Base-by-base conservation (phyloP, 2,113 vertebrate genomes). In the Phocoena sinus region DNA sequence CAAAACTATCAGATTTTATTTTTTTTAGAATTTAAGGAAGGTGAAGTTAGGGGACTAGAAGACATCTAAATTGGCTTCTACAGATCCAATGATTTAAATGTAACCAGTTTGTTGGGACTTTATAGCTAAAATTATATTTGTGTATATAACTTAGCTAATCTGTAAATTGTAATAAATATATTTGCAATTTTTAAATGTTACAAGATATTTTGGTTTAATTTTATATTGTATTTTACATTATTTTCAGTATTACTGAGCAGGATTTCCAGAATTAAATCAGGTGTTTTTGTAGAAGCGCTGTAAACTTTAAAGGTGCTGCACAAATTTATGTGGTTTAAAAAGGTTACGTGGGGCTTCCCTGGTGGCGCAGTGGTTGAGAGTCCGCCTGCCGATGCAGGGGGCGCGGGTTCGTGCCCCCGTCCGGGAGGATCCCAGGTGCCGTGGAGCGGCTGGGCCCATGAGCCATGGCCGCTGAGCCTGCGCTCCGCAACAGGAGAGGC, bases 1-100 rank as follows among this genome's bases (percentile, higher is more conserved):
- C 98, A 98, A 95, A 98, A 98, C 97, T 41, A 33, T 73, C 97
- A 99, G 98, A 98, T 98, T 99, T 99, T 99, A 99, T 99, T 99
- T 99, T 99, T 99, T 99, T 88, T 99, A 98, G 98, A 73, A 92
- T 98, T 99, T 98, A 86, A 97, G 41, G 67, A 97, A 98, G 95
- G 11, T 83, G 60, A 97, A 93, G 73, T 89, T 96, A 90, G 91
- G 93, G 38, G 14, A 73, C 73, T 85, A 86, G 91, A 92, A 94
- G 83, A 97, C 90, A 95, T 97, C 95, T 95, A 13, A 97, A 76
- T 98, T 87, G 95, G 62, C 97, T 98, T 98, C 95, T 98, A 93
- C 94, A 96, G 89, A 93, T 98, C 94, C 97, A 96, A n/a, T 97
- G 79, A 97, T 98, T 98, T 97, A 97, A 95, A 96, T 95, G 15